Base-by-base conservation (phyloP, 2,113 vertebrate species). In the Eulacestoma nigropectus region DNA sequence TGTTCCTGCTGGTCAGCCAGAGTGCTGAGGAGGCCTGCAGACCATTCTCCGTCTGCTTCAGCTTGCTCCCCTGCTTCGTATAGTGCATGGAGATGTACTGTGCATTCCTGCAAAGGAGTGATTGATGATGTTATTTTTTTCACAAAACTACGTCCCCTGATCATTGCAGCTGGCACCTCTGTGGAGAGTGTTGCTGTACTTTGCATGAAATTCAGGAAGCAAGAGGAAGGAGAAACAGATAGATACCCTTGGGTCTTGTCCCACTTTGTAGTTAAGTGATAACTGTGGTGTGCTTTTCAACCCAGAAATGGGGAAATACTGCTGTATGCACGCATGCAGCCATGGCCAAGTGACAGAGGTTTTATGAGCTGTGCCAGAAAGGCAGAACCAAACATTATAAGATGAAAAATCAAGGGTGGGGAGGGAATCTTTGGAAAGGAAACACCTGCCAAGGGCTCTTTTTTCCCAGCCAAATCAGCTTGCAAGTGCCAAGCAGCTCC, bases 221-320 rank as follows among this genome's bases (percentile, higher is more conserved):
- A 63, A 70, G 55, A 84, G 0, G 14, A 72, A 91, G n/a, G 55
- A 89, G 56, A 81, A 93, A 46, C 17, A 46, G 49, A 84, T 35
- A 91, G 49, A 80, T 90, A 47, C 86, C 86, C 55, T 21, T 90
- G 94, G 35, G 79, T 83, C 90, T 89, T 77, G 94, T 95, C 76
- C 94, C 68, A 95, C 67, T 95, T 96, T 37, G 64, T 84, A 81
- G 33, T 93, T 47, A 90, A 88, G 72, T 90, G 52, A 7, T 86
- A 74, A 74, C 86, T 62, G 19, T 55, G 56, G 30, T 67, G 16
- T 84, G 55, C 52, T 93, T 88, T 86, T 93, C 0, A 0, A 75
- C 63, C 60, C 60, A 89, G 89, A 93, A 95, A 75, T 57, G 21
- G 60, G 64, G 29, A 87, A 87, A 87, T 72, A 75, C 27, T 10